These are phyloP conservation scores for Aspidapion aeneum DNA, from an alignment of 2,888 invertebrate genomes.

Conservation along the genomic window DNA sequence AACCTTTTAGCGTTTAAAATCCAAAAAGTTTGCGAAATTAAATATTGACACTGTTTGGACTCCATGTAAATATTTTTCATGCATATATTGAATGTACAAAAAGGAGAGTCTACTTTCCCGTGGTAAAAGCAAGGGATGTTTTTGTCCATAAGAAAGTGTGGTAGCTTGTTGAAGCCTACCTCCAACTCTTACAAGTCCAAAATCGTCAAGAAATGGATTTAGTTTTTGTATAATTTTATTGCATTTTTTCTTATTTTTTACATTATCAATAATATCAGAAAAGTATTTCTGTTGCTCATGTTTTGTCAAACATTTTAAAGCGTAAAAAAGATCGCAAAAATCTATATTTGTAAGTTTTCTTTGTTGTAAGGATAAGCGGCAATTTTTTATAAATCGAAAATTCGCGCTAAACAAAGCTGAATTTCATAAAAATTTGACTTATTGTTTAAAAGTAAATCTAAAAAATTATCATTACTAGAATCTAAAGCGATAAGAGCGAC, in stretches of 20 bases:
- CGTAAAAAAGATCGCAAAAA: not conserved
- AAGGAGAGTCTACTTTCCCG: slow-evolving; percentile 1
- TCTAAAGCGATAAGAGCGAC: not conserved
- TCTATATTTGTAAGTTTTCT: not conserved
- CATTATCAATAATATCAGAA: not conserved
- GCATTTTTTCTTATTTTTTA: not conserved
- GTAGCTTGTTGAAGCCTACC: not conserved
- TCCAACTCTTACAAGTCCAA: not conserved
- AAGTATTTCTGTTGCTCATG: slow-evolving; percentile 3
- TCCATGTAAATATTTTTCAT: not conserved
- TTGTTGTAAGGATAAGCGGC: not conserved
- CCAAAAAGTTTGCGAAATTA: not conserved
- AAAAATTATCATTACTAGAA: not conserved
- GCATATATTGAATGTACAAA: not conserved
- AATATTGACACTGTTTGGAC: not conserved
- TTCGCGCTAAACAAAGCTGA: not conserved
- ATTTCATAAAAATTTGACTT: not conserved
- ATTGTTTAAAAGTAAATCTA: not conserved
- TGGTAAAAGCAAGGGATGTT: not conserved
- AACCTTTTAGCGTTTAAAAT: not conserved
- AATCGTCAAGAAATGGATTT: not conserved
- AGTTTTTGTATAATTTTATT: not conserved
- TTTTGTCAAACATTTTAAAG: not conserved
- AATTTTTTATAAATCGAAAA: slow-evolving; percentile 1
- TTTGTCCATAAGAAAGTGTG: not conserved